A percentile compares a stretch with the other conserved stretches of the same genome.
These are phyloP conservation scores for Deladenus siricidicola DNA, from an alignment of 2,888 invertebrate species.

Conservation along the genomic window DNA sequence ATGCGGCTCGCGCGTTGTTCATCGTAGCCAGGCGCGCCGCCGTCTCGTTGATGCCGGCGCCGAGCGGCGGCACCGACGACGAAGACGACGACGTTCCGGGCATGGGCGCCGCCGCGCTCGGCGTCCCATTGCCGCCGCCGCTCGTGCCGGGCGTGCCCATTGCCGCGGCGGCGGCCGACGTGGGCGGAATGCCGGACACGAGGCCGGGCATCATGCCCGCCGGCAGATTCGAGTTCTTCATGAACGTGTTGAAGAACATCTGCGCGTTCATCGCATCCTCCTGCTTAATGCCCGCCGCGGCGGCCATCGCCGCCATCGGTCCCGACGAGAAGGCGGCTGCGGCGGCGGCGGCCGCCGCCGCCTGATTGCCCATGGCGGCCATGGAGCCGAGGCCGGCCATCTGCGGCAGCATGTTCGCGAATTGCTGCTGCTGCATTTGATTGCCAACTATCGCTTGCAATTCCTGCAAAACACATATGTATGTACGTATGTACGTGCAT, in stretches of 20 bases:
- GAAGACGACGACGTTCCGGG: conserved; percentile 11
- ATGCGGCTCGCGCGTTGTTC: conserved; percentile 20
- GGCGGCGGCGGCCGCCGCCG: conserved; percentile 15
- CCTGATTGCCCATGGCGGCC: conserved; percentile 11
- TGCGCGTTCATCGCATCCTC: conserved; percentile 24
- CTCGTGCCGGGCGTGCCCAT: conserved; percentile 11
- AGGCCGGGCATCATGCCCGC: conserved; percentile 16
- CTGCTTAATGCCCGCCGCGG: conserved; percentile 17
- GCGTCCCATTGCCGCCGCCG: conserved; percentile 18
- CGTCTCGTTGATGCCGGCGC: conserved; percentile 5
- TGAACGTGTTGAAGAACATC: conserved; percentile 10
- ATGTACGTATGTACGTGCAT: background rate
- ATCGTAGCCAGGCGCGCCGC: conserved; percentile 4
- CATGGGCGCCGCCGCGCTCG: conserved; percentile 18
- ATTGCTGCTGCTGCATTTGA: conserved; percentile 26
- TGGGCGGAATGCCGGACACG: conserved; percentile 11
- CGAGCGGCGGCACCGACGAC: conserved; percentile 12
- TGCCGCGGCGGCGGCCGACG: conserved; percentile 21
- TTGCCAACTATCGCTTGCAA: conserved; percentile 14
- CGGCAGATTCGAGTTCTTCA: conserved; percentile 10
- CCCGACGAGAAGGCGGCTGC: background rate
- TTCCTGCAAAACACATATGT: conserved; percentile 5
- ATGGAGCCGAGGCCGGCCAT: conserved; percentile 63
- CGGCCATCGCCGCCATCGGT: conserved; percentile 16
- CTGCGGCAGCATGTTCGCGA: conserved; percentile 29